Evolutionary conservation across 1,140 invertebrate genomes (phyloP), one percentile per base, ranked within the genome.

Genomic region (Eulimnadia texana): DNA sequence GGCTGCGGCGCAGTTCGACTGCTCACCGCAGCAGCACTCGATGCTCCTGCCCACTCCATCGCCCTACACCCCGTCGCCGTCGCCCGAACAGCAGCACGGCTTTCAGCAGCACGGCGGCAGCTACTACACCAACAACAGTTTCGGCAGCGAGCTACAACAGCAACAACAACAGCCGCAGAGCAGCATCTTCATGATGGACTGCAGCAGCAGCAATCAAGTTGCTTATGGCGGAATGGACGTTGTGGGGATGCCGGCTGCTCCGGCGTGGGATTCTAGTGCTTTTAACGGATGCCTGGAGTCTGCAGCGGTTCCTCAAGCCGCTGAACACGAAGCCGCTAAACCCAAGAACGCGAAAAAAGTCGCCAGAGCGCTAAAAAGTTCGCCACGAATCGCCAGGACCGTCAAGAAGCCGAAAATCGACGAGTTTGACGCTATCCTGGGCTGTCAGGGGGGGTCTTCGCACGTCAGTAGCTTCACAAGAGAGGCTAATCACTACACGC

Each of bases 51-150:
- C 49, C 22, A 50, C 22, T 42, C 59, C 49, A 33, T 64, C 25
- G 22, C 65, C 22, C 57, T 64, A 13, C 66, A 69, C 33, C 62
- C 63, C 55, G 25, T 67, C 23, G 61, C 63, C 29, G 59, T 64
- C 50, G 57, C 61, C 58, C 62, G 65, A 66, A 47, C 33, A 9
- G 16, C 33, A 6, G 33, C 33, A 6, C 33, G 33, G 6, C 33
- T 42, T 42, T 42, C 33, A 42, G 33, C 33, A 42, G 33, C 33
- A 42, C 33, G 33, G 33, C 33, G 33, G 33, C 16, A 42, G 33
- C 33, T 42, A 42, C 33, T 42, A 42, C 33, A 6, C 33, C 33
- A 42, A 16, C n/a, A n/a, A n/a, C 33, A 42, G 33, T 16, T 42
- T 42, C 33, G 16, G 33, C 33, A 42, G 33, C 33, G 33, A 42